Base-by-base conservation (phyloP, 1,140 invertebrate species). In the Magallana angulata region DNA sequence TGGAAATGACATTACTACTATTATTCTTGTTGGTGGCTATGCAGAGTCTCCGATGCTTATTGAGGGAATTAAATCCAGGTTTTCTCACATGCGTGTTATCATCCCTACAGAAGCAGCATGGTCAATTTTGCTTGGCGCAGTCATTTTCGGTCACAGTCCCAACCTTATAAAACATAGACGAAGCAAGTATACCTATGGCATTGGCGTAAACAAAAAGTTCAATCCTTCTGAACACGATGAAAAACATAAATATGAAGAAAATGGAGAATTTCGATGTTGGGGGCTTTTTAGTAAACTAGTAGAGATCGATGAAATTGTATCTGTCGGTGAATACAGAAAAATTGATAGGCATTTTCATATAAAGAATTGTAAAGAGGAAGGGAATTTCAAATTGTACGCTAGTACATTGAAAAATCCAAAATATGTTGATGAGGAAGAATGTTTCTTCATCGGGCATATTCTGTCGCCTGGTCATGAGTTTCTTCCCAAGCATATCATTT, bases 91-190 rank as follows among this genome's bases (percentile, higher is more conserved):
- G n/a, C 84, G 84, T 9, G 36, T 76, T 7, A 57, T 85, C 0
- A 76, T 85, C 30, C 84, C 84, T 11, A 36, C 57, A 36, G 84
- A 85, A 7, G 64, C 64, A 16, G 84, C 57, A 16, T 71, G 56
- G 11, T 64, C 71, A 12, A 64, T 85, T 57, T 30, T 85, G n/a
- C 18, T 56, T 57, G 68, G 84, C 2, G 84, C 84, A 11, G 84
- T 85, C 18, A 85, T 85, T 56, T 85, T 71, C 57, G 84, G 84
- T n/a, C 84, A 85, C n/a, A 48, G 24, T 6, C 84, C 84, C 0
- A 18, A 48, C 16, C 48, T 18, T 4, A 85, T 85, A 14, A 58
- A 64, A 12, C 57, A 62, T 5, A 30, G 84, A 9, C n/a, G 48
- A 36, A 68, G 57, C 36, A 71, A 57, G 30, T 85, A 76, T 57